These are phyloP conservation scores for Formica selysi DNA, from an alignment of 1,140 invertebrate genomes.

Conservation along the genomic window DNA sequence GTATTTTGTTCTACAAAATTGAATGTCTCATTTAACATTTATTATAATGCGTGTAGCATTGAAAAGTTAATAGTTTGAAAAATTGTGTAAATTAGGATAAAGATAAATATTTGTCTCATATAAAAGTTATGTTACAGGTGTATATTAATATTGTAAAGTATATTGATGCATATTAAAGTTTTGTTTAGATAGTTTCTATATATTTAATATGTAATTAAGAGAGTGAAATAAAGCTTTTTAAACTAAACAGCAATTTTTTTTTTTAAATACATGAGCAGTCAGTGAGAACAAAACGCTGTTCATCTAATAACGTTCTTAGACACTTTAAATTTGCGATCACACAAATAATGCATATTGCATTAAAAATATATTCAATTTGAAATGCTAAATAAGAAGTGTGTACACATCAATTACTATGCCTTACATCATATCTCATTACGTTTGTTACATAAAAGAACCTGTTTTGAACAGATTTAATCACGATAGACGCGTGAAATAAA, in stretches of 20 bases:
- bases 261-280: neutral
- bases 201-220: slow-evolving; percentile 36
- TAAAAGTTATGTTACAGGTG: neutral
- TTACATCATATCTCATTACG: neutral
- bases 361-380: slow-evolving; percentile 10
- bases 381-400: neutral
- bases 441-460: slow-evolving; percentile 42
- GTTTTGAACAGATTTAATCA: slow-evolving; percentile 37
- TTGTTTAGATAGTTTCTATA: neutral
- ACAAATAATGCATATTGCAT: slow-evolving; percentile 32
- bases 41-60: neutral
- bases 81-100: neutral
- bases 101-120: slow-evolving; percentile 4
- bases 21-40: neutral
- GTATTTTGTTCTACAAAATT: slow-evolving; percentile 30
- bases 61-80: slow-evolving; percentile 21
- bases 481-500: neutral
- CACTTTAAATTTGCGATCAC: neutral
- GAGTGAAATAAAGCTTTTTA: slow-evolving; percentile 13
- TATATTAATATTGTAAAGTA: slow-evolving; percentile 7
- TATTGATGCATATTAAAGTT: slow-evolving; percentile 15
- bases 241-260: slow-evolving; percentile 21
- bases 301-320: neutral
- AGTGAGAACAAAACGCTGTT: slow-evolving; percentile 56
- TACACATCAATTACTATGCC: slow-evolving; percentile 10